Evolutionary conservation across 2,888 invertebrate genomes (phyloP).

Genomic region (Nymphalis polychloros): DNA sequence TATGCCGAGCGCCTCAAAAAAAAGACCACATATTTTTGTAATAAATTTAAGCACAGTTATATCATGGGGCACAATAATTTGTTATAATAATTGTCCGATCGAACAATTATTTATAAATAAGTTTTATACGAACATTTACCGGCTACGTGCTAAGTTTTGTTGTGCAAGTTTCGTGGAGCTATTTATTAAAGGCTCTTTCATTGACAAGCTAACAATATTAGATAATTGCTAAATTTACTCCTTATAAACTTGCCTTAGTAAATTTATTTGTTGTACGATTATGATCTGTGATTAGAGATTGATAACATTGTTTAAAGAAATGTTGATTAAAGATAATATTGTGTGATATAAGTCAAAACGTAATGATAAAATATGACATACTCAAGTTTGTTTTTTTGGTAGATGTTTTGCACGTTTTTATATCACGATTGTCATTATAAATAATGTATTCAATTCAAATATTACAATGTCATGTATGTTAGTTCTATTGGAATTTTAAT

Average conservation of each 20-base stretch:
- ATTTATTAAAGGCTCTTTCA: not conserved
- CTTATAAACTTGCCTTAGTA: not conserved
- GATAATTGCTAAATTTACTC: not conserved
- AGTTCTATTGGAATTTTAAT: not conserved
- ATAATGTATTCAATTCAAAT: conserved; percentile 13
- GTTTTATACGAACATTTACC: not conserved
- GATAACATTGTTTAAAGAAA: not conserved
- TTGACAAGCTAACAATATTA: not conserved
- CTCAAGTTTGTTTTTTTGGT: not conserved
- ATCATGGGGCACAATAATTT: not conserved
- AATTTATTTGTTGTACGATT: not conserved
- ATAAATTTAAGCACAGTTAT: not conserved
- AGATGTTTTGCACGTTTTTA: conserved; percentile 20
- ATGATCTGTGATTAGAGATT: not conserved
- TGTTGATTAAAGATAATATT: not conserved
- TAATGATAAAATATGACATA: not conserved
- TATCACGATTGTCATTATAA: conserved; percentile 25
- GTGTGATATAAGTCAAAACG: not conserved
- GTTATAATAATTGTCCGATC: not conserved
- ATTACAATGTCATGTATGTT: not conserved
- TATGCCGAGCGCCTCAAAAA: no score
- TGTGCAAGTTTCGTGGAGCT: not conserved
- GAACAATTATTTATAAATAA: conserved; percentile 1
- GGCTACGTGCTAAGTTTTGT: not conserved
- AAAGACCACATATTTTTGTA: no score